Evolutionary conservation across 2,113 vertebrate species (phyloP).

Genomic region (Syngnathus scovelli): DNA sequence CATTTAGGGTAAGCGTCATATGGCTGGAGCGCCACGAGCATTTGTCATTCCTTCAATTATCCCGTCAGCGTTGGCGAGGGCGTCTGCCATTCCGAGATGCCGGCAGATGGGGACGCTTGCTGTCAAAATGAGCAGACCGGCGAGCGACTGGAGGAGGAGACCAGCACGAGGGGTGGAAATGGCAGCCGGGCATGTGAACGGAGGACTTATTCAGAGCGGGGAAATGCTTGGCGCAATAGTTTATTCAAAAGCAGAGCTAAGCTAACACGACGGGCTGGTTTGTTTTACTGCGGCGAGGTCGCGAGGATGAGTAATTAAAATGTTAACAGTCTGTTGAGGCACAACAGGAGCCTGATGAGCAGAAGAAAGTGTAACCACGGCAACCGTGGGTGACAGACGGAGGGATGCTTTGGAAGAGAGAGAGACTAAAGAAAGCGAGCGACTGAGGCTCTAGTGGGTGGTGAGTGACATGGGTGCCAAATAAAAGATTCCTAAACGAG

Average conservation of each 20-base stretch:
- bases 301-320: slow-evolving; percentile 64
- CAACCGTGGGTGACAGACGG: slow-evolving; percentile 54
- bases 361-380: slow-evolving; percentile 62
- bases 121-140: slow-evolving; percentile 26
- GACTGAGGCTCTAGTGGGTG: neutral
- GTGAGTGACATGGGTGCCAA: neutral
- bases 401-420: slow-evolving; percentile 24
- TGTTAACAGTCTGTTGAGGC: slow-evolving; percentile 66
- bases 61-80: slow-evolving; percentile 7
- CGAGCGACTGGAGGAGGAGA: neutral
- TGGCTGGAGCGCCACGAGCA: slow-evolving; percentile 4
- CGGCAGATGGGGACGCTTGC: slow-evolving; percentile 50
- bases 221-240: neutral
- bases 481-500: neutral
- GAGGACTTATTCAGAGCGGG: neutral
- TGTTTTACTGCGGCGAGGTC: slow-evolving; percentile 15
- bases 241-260: neutral
- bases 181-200: slow-evolving; percentile 36
- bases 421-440: neutral
- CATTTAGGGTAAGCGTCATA: slow-evolving; percentile 18
- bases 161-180: neutral
- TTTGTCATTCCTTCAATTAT: slow-evolving; percentile 29
- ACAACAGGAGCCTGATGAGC: slow-evolving; percentile 58
- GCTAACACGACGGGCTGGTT: neutral
- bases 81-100: slow-evolving; percentile 22